Evolutionary conservation across 2,888 invertebrate species (phyloP).

Genomic region (Drosophila falleni): DNA sequence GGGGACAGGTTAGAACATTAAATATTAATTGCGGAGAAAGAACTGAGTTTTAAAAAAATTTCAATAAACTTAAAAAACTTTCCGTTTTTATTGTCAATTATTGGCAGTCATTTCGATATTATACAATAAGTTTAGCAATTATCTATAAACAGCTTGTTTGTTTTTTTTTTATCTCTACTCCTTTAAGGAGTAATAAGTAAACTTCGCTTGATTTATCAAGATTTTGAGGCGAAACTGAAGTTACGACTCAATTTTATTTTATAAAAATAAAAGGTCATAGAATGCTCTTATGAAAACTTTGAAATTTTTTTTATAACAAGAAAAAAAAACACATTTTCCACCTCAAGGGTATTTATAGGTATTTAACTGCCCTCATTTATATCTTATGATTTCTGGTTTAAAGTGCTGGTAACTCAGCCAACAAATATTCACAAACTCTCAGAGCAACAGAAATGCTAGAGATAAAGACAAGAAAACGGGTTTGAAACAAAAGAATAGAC

Average conservation of each 20-base stretch:
- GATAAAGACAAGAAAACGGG: conserved; percentile 68
- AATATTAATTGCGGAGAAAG: neutral
- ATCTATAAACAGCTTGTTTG: neutral
- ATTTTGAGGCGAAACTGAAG: neutral
- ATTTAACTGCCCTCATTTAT: conserved; percentile 17
- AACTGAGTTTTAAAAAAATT: neutral
- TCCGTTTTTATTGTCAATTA: neutral
- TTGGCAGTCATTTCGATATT: neutral
- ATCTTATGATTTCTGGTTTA: conserved; percentile 9
- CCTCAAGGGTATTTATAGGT: conserved; percentile 6
- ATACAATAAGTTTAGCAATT: neutral
- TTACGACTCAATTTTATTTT: neutral
- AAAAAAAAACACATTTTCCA: neutral
- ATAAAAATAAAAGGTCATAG: neutral
- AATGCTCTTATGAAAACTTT: neutral
- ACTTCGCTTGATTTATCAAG: neutral
- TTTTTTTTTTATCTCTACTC: too few species aligned
- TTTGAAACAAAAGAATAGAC: conserved; percentile 78
- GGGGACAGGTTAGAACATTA: neutral
- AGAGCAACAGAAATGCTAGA: conserved; percentile 45
- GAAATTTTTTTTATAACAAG: neutral
- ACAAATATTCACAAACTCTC: conserved; percentile 11
- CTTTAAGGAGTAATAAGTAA: neutral
- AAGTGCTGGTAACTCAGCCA: conserved; percentile 50
- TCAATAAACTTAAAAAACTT: too few species aligned